Conservation (phyloP, 2,113 vertebrate genomes). For the Nestor notabilis region DNA sequence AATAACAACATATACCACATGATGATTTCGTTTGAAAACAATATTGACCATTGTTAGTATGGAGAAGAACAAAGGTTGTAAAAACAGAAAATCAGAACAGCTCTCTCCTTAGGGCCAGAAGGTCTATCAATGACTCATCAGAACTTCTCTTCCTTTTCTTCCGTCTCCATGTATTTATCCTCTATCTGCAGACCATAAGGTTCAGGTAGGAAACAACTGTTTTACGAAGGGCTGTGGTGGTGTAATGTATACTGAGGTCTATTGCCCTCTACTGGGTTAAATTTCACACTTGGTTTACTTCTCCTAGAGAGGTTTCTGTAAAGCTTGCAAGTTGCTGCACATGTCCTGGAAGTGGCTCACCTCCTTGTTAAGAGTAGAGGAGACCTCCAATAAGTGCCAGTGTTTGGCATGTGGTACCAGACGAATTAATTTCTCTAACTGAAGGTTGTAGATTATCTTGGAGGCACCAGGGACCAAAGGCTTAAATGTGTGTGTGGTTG, state of each 20-base stretch:
- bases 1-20: not conserved
- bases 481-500: rapidly evolving
- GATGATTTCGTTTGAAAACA: not conserved
- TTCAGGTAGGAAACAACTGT: not conserved
- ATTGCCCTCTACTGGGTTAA: slow-evolving; percentile 52
- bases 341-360: not conserved
- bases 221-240: not conserved
- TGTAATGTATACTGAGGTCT: not conserved
- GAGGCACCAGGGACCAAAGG: rapidly evolving
- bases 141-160: not conserved
- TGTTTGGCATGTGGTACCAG: not conserved
- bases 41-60: not conserved
- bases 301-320: not conserved
- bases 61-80: not conserved
- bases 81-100: not conserved
- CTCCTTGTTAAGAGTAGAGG: not conserved
- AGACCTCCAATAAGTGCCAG: not conserved
- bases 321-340: not conserved
- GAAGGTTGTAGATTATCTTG: not conserved
- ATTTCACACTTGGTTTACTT: not conserved
- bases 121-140: not conserved
- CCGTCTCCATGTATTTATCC: not conserved
- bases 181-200: not conserved
- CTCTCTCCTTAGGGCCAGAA: not conserved
- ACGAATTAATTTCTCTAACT: not conserved